Percentiles rank a stretch among this genome's conserved stretches.
These are phyloP conservation scores for Amblyjoppa proteus DNA, from an alignment of 2,888 invertebrate species.

Conservation along the genomic window DNA sequence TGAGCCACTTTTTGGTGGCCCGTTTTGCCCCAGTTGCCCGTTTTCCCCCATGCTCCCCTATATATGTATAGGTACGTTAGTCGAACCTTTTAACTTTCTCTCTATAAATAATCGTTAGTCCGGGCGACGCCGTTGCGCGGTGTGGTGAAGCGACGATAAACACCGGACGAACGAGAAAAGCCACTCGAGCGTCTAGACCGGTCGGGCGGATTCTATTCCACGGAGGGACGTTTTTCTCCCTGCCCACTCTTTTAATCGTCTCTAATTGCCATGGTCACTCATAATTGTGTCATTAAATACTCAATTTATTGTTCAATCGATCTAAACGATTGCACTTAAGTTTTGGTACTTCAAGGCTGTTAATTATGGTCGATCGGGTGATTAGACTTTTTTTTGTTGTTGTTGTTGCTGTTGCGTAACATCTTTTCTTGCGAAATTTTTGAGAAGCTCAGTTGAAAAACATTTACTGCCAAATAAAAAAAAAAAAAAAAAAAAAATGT, in stretches of 20 bases:
- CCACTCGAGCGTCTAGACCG: slow-evolving; percentile 19
- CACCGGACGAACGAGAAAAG: slow-evolving; percentile 29
- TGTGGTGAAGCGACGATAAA: slow-evolving; percentile 11
- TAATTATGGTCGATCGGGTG: slow-evolving; percentile 22
- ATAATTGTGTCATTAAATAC: slow-evolving; percentile 8
- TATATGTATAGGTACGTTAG: not conserved
- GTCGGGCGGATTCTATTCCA: not conserved
- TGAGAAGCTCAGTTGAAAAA: too few relatives aligned
- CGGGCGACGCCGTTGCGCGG: not conserved
- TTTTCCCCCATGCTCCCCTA: too few relatives aligned
- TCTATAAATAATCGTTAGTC: slow-evolving; percentile 76
- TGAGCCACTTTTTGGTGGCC: too few relatives aligned
- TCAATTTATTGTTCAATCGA: slow-evolving; percentile 11
- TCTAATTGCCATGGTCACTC: slow-evolving; percentile 16
- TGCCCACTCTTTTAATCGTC: slow-evolving; percentile 27
- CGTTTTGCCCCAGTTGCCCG: too few relatives aligned
- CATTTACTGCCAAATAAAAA: too few relatives aligned
- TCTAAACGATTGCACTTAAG: slow-evolving; percentile 7
- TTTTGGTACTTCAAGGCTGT: not conserved
- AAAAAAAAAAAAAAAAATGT: too few relatives aligned
- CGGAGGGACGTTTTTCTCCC: slow-evolving; percentile 26
- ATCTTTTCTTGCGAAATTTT: not conserved
- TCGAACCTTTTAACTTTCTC: slow-evolving; percentile 74
- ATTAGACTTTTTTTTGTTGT: not conserved
- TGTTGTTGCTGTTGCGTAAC: not conserved